phyloP scores from a whole-genome alignment of 2,888 invertebrate genomes.

The Beris chalybata region DNA sequence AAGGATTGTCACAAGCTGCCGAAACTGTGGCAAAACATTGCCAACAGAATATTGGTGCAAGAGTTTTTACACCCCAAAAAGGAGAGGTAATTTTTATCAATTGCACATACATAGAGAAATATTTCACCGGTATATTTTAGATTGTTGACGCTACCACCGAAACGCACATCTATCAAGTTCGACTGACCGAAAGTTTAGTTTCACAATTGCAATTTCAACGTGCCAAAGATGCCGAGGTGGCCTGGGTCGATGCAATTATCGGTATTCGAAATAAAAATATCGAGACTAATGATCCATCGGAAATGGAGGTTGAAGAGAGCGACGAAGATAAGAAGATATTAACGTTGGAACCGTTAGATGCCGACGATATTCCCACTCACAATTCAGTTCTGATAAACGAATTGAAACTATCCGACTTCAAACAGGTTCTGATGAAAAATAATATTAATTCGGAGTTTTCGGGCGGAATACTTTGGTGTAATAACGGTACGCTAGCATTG shows the following conservation, averaged over 20 bases:
- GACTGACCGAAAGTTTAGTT: slow-evolving; percentile 88
- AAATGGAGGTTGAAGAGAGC: slow-evolving; percentile 45
- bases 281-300: slow-evolving; percentile 52
- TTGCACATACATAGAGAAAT: neutral
- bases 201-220: slow-evolving; percentile 83
- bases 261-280: slow-evolving; percentile 65
- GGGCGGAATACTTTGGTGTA: slow-evolving; percentile 91
- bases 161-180: slow-evolving; percentile 96
- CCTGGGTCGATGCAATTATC: slow-evolving; percentile 89
- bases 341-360: slow-evolving; percentile 68
- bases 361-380: slow-evolving; percentile 66
- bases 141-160: slow-evolving; percentile 94
- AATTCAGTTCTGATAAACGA: slow-evolving; percentile 91
- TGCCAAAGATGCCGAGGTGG: slow-evolving; percentile 88
- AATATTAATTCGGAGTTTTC: slow-evolving; percentile 85
- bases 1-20: slow-evolving; percentile 72
- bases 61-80: slow-evolving; percentile 79
- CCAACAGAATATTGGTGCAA: slow-evolving; percentile 66
- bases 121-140: slow-evolving; percentile 33
- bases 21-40: slow-evolving; percentile 70
- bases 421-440: slow-evolving; percentile 72
- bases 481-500: slow-evolving; percentile 86
- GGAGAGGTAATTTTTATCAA: slow-evolving; percentile 64
- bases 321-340: slow-evolving; percentile 64
- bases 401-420: slow-evolving; percentile 88